These are phyloP conservation scores for Ceratosolen fusciceps DNA, from an alignment of 1,140 invertebrate genomes.

Conservation along the genomic window DNA sequence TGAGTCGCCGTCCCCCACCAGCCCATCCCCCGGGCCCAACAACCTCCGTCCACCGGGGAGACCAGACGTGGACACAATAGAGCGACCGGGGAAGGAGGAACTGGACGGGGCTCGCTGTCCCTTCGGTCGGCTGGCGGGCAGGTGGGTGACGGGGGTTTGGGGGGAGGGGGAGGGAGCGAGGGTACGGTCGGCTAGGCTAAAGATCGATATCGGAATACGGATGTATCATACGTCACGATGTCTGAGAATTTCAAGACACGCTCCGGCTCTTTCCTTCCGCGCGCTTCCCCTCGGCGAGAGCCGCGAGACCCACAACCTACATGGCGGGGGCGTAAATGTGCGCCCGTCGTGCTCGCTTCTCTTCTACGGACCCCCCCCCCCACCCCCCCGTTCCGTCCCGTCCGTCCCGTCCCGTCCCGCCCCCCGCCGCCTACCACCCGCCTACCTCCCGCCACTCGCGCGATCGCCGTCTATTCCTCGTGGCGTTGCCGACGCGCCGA, in stretches of 20 bases:
- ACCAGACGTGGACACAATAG: too few relatives aligned
- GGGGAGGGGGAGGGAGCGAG: conserved; percentile 47
- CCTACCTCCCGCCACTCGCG: too few relatives aligned
- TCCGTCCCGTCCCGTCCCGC: too few relatives aligned
- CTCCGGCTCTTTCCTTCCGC: neutral
- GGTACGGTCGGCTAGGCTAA: neutral
- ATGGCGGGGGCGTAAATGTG: neutral
- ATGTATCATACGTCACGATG: conserved; percentile 65
- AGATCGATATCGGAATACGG: conserved; percentile 66
- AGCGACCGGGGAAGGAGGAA: neutral
- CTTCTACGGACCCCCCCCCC: too few relatives aligned
- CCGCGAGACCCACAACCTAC: too few relatives aligned
- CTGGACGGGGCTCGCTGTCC: too few relatives aligned
- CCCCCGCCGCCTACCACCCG: too few relatives aligned
- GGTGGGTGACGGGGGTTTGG: neutral
- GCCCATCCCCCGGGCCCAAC: neutral
- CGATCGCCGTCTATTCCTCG: conserved; percentile 8
- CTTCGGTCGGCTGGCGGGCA: too few relatives aligned
- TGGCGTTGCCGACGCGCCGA: neutral
- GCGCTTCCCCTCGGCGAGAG: neutral
- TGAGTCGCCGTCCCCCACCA: neutral
- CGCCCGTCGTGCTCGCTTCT: neutral
- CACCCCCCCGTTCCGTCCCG: too few relatives aligned
- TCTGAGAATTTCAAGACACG: conserved; percentile 52
- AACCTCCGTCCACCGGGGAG: neutral